phyloP scores from a whole-genome alignment of 2,888 invertebrate genomes.

The Pseudanteris insignis region DNA sequence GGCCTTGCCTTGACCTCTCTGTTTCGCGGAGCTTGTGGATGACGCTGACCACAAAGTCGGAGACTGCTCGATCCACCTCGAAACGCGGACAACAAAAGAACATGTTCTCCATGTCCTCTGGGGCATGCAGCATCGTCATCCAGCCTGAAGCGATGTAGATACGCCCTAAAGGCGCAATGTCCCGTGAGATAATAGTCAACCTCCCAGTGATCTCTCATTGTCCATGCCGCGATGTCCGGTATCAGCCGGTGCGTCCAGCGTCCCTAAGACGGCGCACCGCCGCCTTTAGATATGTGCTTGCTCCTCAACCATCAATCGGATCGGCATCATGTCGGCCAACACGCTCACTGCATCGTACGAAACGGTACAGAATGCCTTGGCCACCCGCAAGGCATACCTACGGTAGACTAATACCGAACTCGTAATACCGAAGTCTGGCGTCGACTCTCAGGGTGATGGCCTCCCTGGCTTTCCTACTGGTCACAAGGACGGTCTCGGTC shows the following conservation, averaged over 20 bases:
- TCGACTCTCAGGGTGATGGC: no score
- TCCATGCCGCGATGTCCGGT: not conserved
- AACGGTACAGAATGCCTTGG: no score
- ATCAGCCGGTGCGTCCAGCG: not conserved
- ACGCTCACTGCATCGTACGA: not conserved
- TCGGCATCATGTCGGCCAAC: not conserved
- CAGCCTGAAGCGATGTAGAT: constrained; percentile 9
- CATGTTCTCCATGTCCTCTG: constrained; percentile 35
- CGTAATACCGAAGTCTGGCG: no score
- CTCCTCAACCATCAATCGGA: not conserved
- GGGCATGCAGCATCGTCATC: constrained; percentile 26
- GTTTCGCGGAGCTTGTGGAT: not conserved
- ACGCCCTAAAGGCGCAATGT: no score
- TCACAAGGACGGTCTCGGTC: no score
- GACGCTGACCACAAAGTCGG: not conserved
- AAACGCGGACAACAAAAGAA: constrained; percentile 39
- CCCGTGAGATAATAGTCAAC: not conserved
- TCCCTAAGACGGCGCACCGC: not conserved
- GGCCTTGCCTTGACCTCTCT: no score
- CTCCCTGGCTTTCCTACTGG: no score
- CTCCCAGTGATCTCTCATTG: not conserved
- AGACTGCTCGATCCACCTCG: constrained; percentile 1
- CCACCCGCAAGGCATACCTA: no score
- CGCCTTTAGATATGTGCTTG: not conserved
- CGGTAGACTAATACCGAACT: no score